Base-by-base conservation (phyloP, 2,888 invertebrate genomes). In the Megamerina dolium region DNA sequence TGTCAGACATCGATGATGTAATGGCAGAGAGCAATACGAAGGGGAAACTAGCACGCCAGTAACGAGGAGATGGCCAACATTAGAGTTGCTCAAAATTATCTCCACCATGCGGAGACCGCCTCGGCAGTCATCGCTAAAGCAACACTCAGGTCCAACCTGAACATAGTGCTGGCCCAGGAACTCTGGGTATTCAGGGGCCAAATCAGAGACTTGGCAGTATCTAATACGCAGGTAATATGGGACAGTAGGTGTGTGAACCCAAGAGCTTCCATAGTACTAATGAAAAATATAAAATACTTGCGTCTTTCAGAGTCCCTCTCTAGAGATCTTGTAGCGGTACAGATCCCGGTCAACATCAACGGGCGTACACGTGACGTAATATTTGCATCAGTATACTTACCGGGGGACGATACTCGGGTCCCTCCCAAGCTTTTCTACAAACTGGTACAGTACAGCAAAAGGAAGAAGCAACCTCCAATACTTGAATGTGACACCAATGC, bases 251-350 rank as follows among this genome's bases (percentile, higher is more conserved):
- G 13, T 37, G 16, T 13, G 13, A 20, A 20, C 6, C 21, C 35
- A 20, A 26, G 14, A 26, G n/a, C n/a, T n/a, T n/a, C n/a, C n/a
- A n/a, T n/a, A n/a, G 8, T 37, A 26, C 14, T 23, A n/a, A 23
- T 6, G 5, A 26, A 10, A 16, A 26, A 26, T 26, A 26, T 17
- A 4, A 37, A 37, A 3, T 37, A 16, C n/a, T 12, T 37, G 8
- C 26, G 37, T 37, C 37, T 37, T 37, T 26, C 37, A 37, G 37
- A 37, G 17, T 35, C 20, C 21, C 35, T 35, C 8, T 20, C 35
- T n/a, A 9, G 35, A n/a, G 35, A 35, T 20, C 19, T 33, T 10
- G 33, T 33, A 4, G 16, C 33, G 8, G 12, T 33, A 19, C 21
- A 35, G n/a, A 35, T 20, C n/a, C 37, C 14, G 37, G n/a, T 27